Evolutionary conservation across 2,888 invertebrate genomes (phyloP), one percentile per base, ranked within the genome.

Genomic region (Euphydryas editha): DNA sequence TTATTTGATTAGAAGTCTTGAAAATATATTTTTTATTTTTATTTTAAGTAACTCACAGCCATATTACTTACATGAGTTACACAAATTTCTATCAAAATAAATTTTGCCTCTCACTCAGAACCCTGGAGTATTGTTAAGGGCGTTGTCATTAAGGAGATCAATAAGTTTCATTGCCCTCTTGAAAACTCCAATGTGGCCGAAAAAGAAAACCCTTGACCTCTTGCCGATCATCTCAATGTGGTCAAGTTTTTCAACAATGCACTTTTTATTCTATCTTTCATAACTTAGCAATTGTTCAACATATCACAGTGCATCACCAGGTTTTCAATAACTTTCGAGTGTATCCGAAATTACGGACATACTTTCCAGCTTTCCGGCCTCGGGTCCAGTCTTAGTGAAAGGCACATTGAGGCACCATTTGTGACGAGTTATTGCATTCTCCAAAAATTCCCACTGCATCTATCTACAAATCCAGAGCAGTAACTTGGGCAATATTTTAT

Each of bases 361-460:
- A 92, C 92, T 88, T 88, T 92, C 92, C 89, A 92, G 92, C 81
- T 87, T 91, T 92, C 90, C 92, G 92, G 93, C 93, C 93, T 86
- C 80, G 90, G 92, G 90, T 92, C 90, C 90, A 84, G 80, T 86
- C 83, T 77, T 77, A 91, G 93, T 93, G 93, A 93, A 91, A 93
- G 93, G 92, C 92, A 91, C 90, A 78, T 80, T 85, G 93, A 93
- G 93, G 93, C 93, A 93, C 93, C 92, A 73, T 90, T 81, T 84
- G 84, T 89, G 93, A 93, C 92, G 92, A 93, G 93, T 93, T 93
- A 93, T 93, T 93, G 93, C 92, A 93, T 93, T 93, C 93, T 93
- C 83, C 81, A 76, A 76, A 78, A 74, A 74, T 76, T 78, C 81
- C 79, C 78, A 88, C 90, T 90, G 88, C 86, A 86, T 85, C 80